phyloP scores from a whole-genome alignment of 2,888 invertebrate genomes.

The Autographa gamma region DNA sequence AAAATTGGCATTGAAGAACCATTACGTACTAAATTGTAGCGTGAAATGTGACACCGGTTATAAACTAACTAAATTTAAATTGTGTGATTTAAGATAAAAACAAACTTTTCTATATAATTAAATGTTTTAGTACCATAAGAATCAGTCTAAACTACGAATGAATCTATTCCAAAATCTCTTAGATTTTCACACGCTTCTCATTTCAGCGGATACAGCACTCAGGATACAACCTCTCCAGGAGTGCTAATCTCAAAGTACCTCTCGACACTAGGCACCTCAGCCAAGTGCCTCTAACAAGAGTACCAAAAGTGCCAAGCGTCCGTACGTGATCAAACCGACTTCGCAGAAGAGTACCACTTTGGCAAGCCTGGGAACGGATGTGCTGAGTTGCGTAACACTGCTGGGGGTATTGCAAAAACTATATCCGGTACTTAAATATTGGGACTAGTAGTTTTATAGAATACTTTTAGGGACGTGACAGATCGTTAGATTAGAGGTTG shows the following conservation, averaged over 20 bases:
- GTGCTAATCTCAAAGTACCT: constrained; percentile 57
- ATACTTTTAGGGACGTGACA: background rate
- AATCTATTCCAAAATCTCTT: background rate
- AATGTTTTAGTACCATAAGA: too few species aligned
- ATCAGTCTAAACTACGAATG: too few species aligned
- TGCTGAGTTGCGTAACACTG: constrained; percentile 57
- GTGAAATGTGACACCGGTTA: too few species aligned
- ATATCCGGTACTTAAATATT: constrained; percentile 36
- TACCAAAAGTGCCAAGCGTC: constrained; percentile 21
- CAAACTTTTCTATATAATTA: too few species aligned
- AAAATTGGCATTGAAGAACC: too few species aligned
- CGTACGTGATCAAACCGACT: constrained; percentile 80
- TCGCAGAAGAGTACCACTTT: constrained; percentile 54
- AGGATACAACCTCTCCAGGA: constrained; percentile 66
- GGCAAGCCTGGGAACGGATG: constrained; percentile 80
- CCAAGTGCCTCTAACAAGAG: constrained; percentile 60
- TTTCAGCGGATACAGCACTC: constrained; percentile 69
- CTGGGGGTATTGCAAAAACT: constrained; percentile 56
- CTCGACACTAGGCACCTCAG: constrained; percentile 62
- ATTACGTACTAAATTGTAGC: too few species aligned
- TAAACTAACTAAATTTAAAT: too few species aligned
- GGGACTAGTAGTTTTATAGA: background rate
- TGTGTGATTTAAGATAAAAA: too few species aligned
- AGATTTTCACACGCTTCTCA: constrained; percentile 72
- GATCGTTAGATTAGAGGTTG: background rate